Evolutionary conservation across 2,797 vertebrate species (phyloP), one percentile per base, ranked within the genome.

Genomic region (Buphagus erythrorhynchus): DNA sequence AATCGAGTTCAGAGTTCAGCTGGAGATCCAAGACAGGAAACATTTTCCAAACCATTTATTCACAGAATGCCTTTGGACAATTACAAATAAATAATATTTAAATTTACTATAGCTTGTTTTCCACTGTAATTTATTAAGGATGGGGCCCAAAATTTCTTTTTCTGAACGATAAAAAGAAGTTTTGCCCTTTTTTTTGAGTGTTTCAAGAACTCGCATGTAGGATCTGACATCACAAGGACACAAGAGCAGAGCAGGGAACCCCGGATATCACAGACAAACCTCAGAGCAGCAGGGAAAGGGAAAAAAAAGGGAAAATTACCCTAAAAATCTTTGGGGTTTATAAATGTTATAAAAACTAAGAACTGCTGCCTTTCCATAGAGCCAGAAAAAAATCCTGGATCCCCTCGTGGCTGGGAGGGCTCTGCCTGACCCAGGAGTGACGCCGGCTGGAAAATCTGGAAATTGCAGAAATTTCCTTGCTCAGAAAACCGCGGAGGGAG

Each of bases 231-330:
- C 28, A 17, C 3, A 31, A 40, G 40, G 40, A 40, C 40, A 40
- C 40, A 55, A 3, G 29, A 20, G 59, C 35, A 48, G 68, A 29
- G 69, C 13, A 40, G 16, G 29, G 42, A 72, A 7, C 12, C 10
- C 29, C 10, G 5, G 9, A 5, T 8, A 6, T 9, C 58, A 19
- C 33, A 54, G 40, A 15, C 2, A 2, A 3, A 0, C 21, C 66
- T 45, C 28, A 46, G 20, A 7, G 20, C 35, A 48, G 1, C 35
- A 11, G 42, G 52, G 6, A 36, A 57, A 66, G 14, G 29, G 8
- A 43, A 58, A 2, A 45, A 35, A 35, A 10, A 2, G 26, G 20
- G 1, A 2, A 6, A 58, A 58, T 16, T 2, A 26, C 3, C 35
- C 59, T 5, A 2, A 21, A 42, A 42, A 20, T 1, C 0, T 4